Conservation (phyloP, 2,797 vertebrate genomes). For the Heliangelus exortis region DNA sequence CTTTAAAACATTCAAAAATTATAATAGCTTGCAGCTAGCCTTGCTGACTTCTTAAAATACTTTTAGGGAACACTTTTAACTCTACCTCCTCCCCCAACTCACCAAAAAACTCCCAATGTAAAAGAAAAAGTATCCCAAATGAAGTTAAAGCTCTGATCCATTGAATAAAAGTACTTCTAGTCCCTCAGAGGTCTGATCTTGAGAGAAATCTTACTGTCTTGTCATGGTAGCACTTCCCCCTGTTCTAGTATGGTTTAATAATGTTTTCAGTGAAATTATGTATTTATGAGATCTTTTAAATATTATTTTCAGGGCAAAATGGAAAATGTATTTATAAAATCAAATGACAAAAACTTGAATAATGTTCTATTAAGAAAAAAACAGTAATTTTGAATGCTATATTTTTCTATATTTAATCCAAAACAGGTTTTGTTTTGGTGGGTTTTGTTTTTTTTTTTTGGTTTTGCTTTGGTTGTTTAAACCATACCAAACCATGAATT, state of each 20-base stretch:
- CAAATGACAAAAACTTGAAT: not conserved
- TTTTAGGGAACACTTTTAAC: not conserved
- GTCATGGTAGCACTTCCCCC: accelerated
- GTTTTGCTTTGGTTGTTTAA: not conserved
- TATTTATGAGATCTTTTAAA: not conserved
- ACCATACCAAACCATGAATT: not conserved
- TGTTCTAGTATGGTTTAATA: not conserved
- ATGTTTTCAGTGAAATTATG: not conserved
- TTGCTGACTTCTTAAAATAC: not conserved
- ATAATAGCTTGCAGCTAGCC: not conserved
- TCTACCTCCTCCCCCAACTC: accelerated
- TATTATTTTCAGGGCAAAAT: not conserved
- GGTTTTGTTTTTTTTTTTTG: too few relatives aligned
- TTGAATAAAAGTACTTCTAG: not conserved
- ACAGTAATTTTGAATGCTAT: not conserved
- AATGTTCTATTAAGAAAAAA: not conserved
- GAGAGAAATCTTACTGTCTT: not conserved
- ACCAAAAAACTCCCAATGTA: not conserved
- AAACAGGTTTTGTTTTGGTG: not conserved
- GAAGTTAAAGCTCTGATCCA: not conserved
- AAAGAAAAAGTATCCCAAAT: not conserved
- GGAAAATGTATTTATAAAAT: not conserved
- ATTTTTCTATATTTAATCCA: not conserved
- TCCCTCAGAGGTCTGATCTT: not conserved
- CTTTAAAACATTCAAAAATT: not conserved